A percentile compares a stretch with the other conserved stretches of the same genome.
Evolutionary conservation across 2,797 vertebrate genomes (phyloP).

Genomic region (Acrossocheilus fasciatus): DNA sequence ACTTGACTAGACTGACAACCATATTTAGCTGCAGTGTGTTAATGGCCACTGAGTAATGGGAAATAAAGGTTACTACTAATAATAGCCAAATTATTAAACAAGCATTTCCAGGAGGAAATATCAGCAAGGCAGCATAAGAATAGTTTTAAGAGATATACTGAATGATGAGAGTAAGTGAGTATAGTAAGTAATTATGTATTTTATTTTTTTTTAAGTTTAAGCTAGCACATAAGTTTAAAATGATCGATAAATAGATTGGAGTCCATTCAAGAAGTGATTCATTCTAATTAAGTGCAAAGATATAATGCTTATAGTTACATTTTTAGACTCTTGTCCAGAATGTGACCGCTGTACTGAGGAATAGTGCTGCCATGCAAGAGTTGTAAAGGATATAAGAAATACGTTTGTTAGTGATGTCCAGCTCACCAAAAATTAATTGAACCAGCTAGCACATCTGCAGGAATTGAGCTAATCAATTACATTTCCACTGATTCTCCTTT

Average conservation of each 20-base stretch:
- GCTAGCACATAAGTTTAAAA: background rate
- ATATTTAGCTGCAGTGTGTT: constrained; percentile 6
- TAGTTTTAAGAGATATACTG: background rate
- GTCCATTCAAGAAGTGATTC: background rate
- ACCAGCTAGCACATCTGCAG: background rate
- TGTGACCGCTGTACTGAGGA: background rate
- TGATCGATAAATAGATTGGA: background rate
- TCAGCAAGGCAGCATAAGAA: background rate
- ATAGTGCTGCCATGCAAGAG: background rate
- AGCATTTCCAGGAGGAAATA: background rate
- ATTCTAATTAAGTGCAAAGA: background rate
- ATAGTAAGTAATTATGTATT: background rate
- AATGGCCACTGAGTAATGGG: background rate
- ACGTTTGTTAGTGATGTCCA: background rate
- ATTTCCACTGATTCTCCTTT: background rate
- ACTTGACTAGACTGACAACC: background rate
- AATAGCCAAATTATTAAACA: background rate
- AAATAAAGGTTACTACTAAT: constrained; percentile 1
- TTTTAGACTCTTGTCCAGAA: background rate
- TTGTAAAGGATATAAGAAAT: background rate
- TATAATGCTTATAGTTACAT: background rate
- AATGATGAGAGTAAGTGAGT: background rate
- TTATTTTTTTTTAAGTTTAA: background rate
- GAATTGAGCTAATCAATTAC: background rate
- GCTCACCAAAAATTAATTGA: background rate